Base-by-base conservation (phyloP, 2,797 vertebrate species). In the Hylomyscus alleni region DNA sequence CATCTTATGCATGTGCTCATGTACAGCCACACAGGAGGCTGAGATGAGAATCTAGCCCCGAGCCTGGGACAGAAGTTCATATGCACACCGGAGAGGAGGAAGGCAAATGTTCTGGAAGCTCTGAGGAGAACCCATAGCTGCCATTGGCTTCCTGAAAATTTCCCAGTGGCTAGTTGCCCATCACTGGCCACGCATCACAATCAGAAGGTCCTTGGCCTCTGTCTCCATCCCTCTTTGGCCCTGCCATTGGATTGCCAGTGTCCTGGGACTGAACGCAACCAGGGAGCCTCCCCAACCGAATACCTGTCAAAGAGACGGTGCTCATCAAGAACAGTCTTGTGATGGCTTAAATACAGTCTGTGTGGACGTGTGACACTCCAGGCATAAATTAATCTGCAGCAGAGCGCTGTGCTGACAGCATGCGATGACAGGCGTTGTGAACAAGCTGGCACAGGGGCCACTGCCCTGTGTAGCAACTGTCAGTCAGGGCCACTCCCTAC, bases 341-440 rank as follows among this genome's bases (percentile, higher is more conserved):
- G 97, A 97, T 96, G 96, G 97, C 97, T 97, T 73, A 91, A 76
- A 76, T 24, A 95, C 97, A 95, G 76, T 82, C 98, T 97, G 95
- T 26, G 93, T 96, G 90, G 97, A 91, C 91, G 98, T 95, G 75
- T 96, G 97, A 98, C 98, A 98, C 91, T 52, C 44, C 1, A 98
- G 95, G 98, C 98, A 98, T 98, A 98, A 98, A 98, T 99, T 98
- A 98, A 98, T 98, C 98, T 96, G 88, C 97, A 96, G 96, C 97
- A 67, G 91, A 98, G 96, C 60, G 73, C 95, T 95, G 95, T 65
- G 84, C 95, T 98, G 98, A 98, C 97, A 98, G 98, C 97, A 97
- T 97, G 97, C 95, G 98, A 98, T 98, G 99, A 98, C 98, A 99
- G 98, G 97, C 98, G 98, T 97, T 98, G 98, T 97, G 98, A 99